Evolutionary conservation across 2,113 vertebrate genomes (phyloP).

Genomic region (Pipra filicauda): DNA sequence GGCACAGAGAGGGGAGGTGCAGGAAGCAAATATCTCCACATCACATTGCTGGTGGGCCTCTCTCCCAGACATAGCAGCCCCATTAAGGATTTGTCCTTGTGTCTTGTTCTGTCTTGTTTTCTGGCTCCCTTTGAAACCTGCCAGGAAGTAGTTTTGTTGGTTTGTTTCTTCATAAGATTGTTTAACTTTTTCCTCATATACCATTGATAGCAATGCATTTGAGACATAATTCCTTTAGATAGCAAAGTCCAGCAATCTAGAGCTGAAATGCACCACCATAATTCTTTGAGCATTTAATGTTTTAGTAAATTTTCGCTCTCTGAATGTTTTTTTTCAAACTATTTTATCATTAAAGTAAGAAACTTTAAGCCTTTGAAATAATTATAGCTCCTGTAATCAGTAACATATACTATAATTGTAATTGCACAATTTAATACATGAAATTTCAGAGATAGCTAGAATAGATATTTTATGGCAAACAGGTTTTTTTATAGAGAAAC

Average conservation of each 20-base stretch:
- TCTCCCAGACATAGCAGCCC: background rate
- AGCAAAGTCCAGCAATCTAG: background rate
- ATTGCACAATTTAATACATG: background rate
- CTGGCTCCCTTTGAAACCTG: background rate
- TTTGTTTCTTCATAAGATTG: background rate
- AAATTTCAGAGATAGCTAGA: background rate
- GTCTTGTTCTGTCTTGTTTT: background rate
- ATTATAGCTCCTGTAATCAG: background rate
- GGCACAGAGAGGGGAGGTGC: background rate
- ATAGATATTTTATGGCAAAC: background rate
- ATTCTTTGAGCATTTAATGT: background rate
- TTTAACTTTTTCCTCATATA: background rate
- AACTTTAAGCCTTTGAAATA: background rate
- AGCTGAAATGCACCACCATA: background rate
- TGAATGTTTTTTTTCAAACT: background rate
- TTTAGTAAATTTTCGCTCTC: background rate
- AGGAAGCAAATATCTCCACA: background rate
- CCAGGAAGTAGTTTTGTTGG: background rate
- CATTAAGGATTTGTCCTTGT: background rate
- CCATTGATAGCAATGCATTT: background rate
- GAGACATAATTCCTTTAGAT: background rate
- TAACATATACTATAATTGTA: background rate
- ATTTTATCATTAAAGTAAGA: background rate
- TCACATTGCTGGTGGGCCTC: rapidly evolving
- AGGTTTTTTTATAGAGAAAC: background rate